phyloP scores from a whole-genome alignment of 2,797 vertebrate genomes.

The Heliangelus exortis region DNA sequence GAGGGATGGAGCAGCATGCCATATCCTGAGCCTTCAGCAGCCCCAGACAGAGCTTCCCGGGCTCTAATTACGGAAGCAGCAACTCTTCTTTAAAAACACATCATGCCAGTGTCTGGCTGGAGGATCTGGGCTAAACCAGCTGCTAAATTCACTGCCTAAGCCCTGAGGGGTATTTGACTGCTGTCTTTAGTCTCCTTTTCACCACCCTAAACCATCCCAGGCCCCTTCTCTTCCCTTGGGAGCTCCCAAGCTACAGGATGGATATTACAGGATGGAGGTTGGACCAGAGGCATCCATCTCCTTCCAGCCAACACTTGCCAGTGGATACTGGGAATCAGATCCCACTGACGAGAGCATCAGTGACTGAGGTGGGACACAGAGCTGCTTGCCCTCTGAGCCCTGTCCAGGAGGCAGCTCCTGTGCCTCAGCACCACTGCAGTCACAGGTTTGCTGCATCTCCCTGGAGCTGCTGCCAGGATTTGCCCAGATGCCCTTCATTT shows the following conservation, averaged over 20 bases:
- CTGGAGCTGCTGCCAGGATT: neutral
- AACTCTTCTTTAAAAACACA: neutral
- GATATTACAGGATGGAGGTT: neutral
- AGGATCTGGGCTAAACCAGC: neutral
- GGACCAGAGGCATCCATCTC: neutral
- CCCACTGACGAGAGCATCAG: neutral
- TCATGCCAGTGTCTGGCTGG: neutral
- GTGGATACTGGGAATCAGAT: neutral
- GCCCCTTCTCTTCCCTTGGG: accelerated
- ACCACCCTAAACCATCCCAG: neutral
- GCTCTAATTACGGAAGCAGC: neutral
- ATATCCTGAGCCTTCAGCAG: neutral
- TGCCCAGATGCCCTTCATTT: neutral
- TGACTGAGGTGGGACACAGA: neutral
- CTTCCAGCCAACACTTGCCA: neutral
- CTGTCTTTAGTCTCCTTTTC: neutral
- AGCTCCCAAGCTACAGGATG: neutral
- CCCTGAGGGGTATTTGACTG: neutral
- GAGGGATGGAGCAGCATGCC: accelerated
- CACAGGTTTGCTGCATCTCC: accelerated
- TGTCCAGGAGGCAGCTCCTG: accelerated
- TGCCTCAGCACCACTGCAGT: neutral
- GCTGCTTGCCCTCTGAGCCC: neutral
- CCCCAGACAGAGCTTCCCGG: neutral
- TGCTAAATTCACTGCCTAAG: neutral